Evolutionary conservation across 2,113 vertebrate species (phyloP), one percentile per base, ranked within the genome.

Genomic region (Calypte anna): DNA sequence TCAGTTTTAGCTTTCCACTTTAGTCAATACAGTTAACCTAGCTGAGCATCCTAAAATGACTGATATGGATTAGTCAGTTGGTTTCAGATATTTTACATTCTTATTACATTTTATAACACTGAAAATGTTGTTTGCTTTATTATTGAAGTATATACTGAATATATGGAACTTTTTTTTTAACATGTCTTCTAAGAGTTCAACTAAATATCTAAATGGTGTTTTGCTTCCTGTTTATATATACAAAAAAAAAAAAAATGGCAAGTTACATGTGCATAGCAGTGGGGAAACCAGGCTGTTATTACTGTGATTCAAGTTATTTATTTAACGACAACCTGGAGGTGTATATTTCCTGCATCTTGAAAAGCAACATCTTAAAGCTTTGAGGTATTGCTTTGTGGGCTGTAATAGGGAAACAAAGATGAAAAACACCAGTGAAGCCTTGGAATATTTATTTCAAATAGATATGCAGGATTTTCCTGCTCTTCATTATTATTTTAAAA

Each of bases 341-440:
- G 33, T 38, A 67, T 88, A 81, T 86, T 88, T 94, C 55, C 68
- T 86, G 48, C 53, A 55, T 93, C 76, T 81, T 90, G 33, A 69
- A 79, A 93, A 86, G 51, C 44, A 90, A 59, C 38, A 43, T 55
- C 59, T 88, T 77, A 80, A 87, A 0, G 12, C 38, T 82, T 36
- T 90, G 55, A 79, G 19, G 43, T 80, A 80, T 38, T 69, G 72
- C 58, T 93, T 86, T 93, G 64, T 55, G 63, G 55, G 27, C 51
- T 51, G 46, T 66, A 73, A 93, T 80, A 74, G 74, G 67, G 61
- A 90, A 80, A 59, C 38, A 88, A 74, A 5, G 33, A 72, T 59
- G 64, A 92, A 92, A 83, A 83, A 1, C 30, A 64, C 7, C 16
- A 54, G n/a, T 6, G 31, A 66, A 50, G 48, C 28, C 9, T 48